Evolutionary conservation across 2,113 vertebrate species (phyloP), one percentile per base, ranked within the genome.

Genomic region (Zosterops pallidus): DNA sequence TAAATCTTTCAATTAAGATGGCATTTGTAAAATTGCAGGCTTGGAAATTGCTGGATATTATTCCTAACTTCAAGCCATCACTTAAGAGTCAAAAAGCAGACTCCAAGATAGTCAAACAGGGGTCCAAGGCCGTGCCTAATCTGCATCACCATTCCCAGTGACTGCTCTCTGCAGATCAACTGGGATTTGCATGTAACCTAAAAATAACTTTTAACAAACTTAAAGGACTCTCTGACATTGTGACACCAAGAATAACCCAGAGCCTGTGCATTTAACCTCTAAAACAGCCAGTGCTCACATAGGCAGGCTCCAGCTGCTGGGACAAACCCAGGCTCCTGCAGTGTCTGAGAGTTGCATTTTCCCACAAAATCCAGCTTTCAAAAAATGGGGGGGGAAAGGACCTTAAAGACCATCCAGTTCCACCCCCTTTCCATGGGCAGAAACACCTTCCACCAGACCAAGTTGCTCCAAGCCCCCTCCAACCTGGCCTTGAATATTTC

Each of bases 1-100:
- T 86, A 86, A 94, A 80, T 89, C 94, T 93, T 92, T 84, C 89
- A 90, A 93, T 96, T 96, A 86, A 59, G 80, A 90, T 86, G 80
- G 89, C 60, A 94, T 96, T 86, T 83, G 46, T 86, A 68, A 81
- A 96, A 94, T 52, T 75, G 35, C 44, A 94, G 72, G 60, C 90
- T 83, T 86, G 68, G 76, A 94, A 86, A 94, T 55, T 50, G 52
- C 83, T 83, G 41, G 55, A 41, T 89, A 18, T 78, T 74, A 59
- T 67, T 72, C 55, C 26, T 57, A 44, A 50, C 0, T 76, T 74
- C 31, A 87, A 76, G 46, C n/a, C 50, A 83, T 29, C 0, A 1
- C 55, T 93, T 33, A 2, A 2, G 5, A 49, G 53, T 46, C 71
- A 77, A 52, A 85, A 80, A 70, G 75, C 6, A 65, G 18, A 25